Percentiles rank a stretch among this genome's conserved stretches.
Conservation (phyloP, 2,113 vertebrate species). For the Gnathonemus echidnorhynchus region DNA sequence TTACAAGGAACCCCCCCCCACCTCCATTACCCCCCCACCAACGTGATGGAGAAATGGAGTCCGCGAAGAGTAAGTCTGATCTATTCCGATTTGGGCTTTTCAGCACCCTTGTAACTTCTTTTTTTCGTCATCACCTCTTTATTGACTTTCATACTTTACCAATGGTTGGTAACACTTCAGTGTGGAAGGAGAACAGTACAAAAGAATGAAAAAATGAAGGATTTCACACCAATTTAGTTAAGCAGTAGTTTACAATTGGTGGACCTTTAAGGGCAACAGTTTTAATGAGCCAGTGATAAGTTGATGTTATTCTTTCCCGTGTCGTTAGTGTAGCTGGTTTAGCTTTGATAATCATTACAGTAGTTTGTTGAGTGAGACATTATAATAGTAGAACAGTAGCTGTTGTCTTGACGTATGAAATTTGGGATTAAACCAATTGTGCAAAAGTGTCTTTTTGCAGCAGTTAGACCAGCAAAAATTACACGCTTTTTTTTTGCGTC, state of each 20-base stretch:
- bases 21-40: neutral
- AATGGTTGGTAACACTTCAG: neutral
- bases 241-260: neutral
- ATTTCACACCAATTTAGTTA: neutral
- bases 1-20: neutral
- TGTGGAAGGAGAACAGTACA: neutral
- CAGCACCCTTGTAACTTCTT: neutral
- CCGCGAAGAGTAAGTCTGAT: neutral
- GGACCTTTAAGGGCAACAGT: neutral
- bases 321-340: neutral
- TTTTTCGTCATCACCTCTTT: neutral
- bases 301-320: neutral
- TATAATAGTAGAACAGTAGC: neutral
- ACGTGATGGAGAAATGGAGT: constrained; percentile 8
- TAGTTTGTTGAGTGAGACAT: neutral
- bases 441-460: neutral
- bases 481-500: neutral
- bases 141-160: neutral
- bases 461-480: neutral
- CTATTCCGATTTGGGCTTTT: neutral
- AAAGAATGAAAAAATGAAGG: neutral
- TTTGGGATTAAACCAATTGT: neutral
- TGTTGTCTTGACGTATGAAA: neutral
- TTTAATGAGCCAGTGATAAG: neutral
- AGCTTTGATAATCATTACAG: neutral